Conservation (phyloP, 2,797 vertebrate species). For the Merluccius polli region DNA sequence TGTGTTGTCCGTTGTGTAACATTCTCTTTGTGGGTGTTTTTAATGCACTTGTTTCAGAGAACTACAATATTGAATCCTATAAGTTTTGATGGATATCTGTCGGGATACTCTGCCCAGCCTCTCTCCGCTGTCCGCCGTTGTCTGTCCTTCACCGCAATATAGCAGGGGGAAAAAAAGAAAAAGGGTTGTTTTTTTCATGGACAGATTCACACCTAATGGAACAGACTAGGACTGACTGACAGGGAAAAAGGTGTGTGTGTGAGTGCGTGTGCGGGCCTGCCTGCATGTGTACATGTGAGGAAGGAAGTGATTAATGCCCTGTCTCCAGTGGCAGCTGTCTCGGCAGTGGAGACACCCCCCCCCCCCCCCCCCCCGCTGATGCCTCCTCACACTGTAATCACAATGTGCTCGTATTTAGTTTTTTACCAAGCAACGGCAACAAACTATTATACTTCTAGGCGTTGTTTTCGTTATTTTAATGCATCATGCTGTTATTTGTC, state of each 20-base stretch:
- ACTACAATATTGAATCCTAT: conserved; percentile 25
- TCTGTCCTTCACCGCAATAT: neutral
- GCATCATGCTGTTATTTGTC: neutral
- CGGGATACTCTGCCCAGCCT: neutral
- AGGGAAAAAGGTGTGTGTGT: neutral
- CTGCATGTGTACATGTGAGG: conserved; percentile 14
- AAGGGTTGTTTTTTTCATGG: neutral
- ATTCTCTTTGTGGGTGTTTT: conserved; percentile 8
- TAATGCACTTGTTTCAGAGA: conserved; percentile 31
- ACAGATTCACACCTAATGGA: neutral
- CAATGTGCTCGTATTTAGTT: conserved; percentile 50
- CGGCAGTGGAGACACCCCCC: conserved; percentile 22
- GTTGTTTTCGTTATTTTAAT: conserved; percentile 7
- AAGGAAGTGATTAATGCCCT: conserved; percentile 57
- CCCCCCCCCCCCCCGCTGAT: conserved; percentile 29
- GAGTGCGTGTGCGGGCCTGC: neutral
- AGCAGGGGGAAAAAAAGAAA: too few relatives aligned
- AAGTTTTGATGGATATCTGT: conserved; percentile 12
- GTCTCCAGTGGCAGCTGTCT: conserved; percentile 51
- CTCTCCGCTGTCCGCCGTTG: neutral
- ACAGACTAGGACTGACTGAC: neutral
- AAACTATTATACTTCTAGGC: conserved; percentile 29
- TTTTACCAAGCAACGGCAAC: neutral
- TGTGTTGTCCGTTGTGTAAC: neutral
- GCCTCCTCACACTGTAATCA: conserved; percentile 38